Percentiles rank a stretch among this genome's conserved stretches.
phyloP scores from a whole-genome alignment of 2,113 vertebrate species.

The Hippocampus barbouri region DNA sequence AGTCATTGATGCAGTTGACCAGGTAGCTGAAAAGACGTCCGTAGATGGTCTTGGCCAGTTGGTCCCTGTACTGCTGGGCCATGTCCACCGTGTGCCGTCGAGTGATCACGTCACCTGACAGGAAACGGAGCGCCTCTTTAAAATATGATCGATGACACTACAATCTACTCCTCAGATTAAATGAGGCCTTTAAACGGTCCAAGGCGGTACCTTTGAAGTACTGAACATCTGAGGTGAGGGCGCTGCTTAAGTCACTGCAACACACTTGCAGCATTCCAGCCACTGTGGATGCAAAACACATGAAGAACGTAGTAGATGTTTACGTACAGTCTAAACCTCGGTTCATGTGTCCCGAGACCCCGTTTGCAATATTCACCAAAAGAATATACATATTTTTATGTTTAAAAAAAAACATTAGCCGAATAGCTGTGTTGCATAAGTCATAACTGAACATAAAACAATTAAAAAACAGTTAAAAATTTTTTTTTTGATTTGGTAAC shows the following conservation, averaged over 20 bases:
- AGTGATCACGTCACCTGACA: slow-evolving; percentile 82
- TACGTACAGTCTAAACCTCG: background rate
- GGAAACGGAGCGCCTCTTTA: background rate
- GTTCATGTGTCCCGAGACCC: no score
- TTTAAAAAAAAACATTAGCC: no score
- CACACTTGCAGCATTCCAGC: slow-evolving; percentile 86
- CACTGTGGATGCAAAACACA: slow-evolving; percentile 68
- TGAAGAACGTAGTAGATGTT: background rate
- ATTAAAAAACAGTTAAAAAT: no score
- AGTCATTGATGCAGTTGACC: slow-evolving; percentile 83
- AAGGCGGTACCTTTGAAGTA: slow-evolving; percentile 84
- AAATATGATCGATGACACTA: background rate
- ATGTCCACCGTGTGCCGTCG: slow-evolving; percentile 79
- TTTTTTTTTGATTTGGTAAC: no score
- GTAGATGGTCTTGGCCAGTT: slow-evolving; percentile 87
- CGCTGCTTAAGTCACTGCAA: slow-evolving; percentile 80
- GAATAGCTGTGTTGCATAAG: no score
- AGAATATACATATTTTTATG: no score
- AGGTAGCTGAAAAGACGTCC: slow-evolving; percentile 88
- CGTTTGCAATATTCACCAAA: no score
- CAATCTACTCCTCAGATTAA: background rate
- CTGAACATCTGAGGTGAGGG: slow-evolving; percentile 87
- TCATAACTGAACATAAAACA: no score
- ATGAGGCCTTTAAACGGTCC: background rate
- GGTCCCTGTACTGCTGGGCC: slow-evolving; percentile 84